Base-by-base conservation (phyloP, 2,797 vertebrate genomes). In the Thunnus albacares region DNA sequence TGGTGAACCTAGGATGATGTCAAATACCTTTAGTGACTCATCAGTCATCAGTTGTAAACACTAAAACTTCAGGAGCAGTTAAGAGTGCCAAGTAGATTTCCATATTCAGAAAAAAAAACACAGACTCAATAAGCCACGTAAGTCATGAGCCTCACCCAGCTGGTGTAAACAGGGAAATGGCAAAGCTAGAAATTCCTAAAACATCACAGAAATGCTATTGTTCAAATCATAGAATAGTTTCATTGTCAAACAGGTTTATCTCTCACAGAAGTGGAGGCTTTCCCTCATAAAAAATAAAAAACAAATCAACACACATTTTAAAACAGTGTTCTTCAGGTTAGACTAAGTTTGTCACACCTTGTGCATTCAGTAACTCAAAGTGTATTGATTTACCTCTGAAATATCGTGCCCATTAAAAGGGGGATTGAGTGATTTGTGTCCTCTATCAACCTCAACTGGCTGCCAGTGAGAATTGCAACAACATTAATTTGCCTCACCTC, bases 361-460 rank as follows among this genome's bases (percentile, higher is more conserved):
- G 17, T 13, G 22, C 56, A 52, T 55, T 17, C 59, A 26, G 52
- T 33, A 17, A 18, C 15, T 77, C 11, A 47, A 41, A 58, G 33
- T 30, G 22, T 43, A 24, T 49, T 55, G 17, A 52, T 53, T 22
- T 18, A 60, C 20, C 8, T 57, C 5, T 56, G 59, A 58, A 75
- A 70, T 24, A 43, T 0, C 30, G 18, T 30, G 51, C 17, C 61
- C 43, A 78, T 79, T 72, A 53, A 72, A 75, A 30, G 38, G 4
- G 14, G 9, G 20, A 13, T 2, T 49, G 38, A 68, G 22, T 62
- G 58, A 75, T 57, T 6, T 24, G 57, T 68, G 55, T 66, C 22
- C 59, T 88, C 49, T 67, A 38, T 84, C 63, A 33, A 0, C 84
- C 72, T 83, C 83, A 85, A 28, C 72, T 89, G 86, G 74, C 24